Percentiles rank a stretch among this genome's conserved stretches.
Evolutionary conservation across 2,888 invertebrate genomes (phyloP).

Genomic region (Heliconius ismenius): DNA sequence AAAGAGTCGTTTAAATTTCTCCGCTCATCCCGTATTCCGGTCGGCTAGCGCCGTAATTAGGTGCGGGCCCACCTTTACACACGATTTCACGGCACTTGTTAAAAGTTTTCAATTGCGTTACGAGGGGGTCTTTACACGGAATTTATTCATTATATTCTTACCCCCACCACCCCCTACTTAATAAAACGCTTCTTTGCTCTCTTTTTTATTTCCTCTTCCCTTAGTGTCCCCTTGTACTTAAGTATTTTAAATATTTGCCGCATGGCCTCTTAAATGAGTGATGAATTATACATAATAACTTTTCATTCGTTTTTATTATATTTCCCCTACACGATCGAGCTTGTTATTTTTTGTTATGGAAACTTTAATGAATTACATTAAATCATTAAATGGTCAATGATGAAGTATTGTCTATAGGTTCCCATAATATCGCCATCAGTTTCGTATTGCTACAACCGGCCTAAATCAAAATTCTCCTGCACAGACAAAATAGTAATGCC

Average conservation of each 20-base stretch:
- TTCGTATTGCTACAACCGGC: neutral
- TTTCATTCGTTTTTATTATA: constrained; percentile 33
- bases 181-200: constrained; percentile 77
- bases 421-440: neutral
- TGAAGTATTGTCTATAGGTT: neutral
- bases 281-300: constrained; percentile 76
- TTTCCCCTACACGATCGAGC: neutral
- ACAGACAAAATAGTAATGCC: constrained; percentile 20
- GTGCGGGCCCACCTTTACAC: constrained; percentile 78
- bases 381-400: neutral
- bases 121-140: constrained; percentile 72
- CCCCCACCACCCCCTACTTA: constrained; percentile 65
- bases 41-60: constrained; percentile 71
- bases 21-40: constrained; percentile 75
- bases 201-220: constrained; percentile 58
- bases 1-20: constrained; percentile 70
- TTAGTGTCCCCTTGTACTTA: constrained; percentile 66
- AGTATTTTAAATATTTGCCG: constrained; percentile 79
- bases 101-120: constrained; percentile 83
- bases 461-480: constrained; percentile 9
- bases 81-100: constrained; percentile 81
- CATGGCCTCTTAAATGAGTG: constrained; percentile 71
- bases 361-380: neutral
- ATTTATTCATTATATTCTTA: constrained; percentile 80
- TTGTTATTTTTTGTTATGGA: neutral